phyloP scores from a whole-genome alignment of 1,140 invertebrate genomes.

The Drosophila arizonae region DNA sequence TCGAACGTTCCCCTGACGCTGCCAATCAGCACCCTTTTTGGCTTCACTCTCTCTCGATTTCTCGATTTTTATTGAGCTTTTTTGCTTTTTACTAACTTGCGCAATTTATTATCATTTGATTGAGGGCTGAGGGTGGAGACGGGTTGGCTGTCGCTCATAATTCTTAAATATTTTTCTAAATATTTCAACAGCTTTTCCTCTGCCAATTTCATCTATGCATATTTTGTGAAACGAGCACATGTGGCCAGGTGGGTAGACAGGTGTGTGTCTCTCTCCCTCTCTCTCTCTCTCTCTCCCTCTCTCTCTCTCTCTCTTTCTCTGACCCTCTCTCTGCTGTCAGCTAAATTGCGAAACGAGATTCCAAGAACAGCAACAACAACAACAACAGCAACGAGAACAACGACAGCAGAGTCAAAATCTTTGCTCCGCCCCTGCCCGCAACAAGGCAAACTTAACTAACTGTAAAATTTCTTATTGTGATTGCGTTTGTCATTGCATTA shows the following conservation, averaged over 20 bases:
- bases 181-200: slow-evolving; percentile 35
- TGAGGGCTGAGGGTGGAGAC: not conserved
- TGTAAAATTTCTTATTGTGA: slow-evolving; percentile 81
- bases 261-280: slow-evolving; percentile 1
- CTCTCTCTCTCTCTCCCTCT: not conserved
- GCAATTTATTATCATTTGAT: slow-evolving; percentile 58
- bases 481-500: slow-evolving; percentile 81
- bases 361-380: slow-evolving; percentile 17
- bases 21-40: slow-evolving; percentile 71
- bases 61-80: slow-evolving; percentile 77
- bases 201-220: slow-evolving; percentile 63
- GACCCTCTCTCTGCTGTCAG: not conserved
- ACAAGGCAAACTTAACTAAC: slow-evolving; percentile 80
- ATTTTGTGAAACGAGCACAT: slow-evolving; percentile 43
- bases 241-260: not conserved
- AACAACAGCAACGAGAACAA: slow-evolving; percentile 35
- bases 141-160: slow-evolving; percentile 13
- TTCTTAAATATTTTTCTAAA: slow-evolving; percentile 48
- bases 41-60: not conserved
- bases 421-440: slow-evolving; percentile 38
- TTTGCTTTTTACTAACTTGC: slow-evolving; percentile 70
- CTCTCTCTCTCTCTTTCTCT: not conserved
- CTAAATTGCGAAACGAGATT: slow-evolving; percentile 55
- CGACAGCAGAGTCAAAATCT: slow-evolving; percentile 20
- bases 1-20: slow-evolving; percentile 58